Base-by-base conservation (phyloP, 2,113 vertebrate species). In the Eulemur macaco region DNA sequence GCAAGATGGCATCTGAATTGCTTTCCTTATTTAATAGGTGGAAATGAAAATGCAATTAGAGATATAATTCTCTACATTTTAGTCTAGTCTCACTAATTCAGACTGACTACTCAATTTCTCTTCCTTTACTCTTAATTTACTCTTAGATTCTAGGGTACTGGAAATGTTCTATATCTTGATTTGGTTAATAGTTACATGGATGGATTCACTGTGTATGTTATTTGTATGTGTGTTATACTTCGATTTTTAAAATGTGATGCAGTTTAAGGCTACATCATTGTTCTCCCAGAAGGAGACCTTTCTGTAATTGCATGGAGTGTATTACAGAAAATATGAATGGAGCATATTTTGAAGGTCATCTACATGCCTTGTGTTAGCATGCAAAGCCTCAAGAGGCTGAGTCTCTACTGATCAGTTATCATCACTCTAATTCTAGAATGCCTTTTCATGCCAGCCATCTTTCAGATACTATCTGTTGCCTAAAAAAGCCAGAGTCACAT, bases 1-100 rank as follows among this genome's bases (percentile, higher is more conserved):
- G 4, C 7, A 56, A 91, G 50, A 81, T 42, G 47, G 10, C 66
- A 91, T 84, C 91, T 81, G 80, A 96, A 83, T 73, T 80, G 39
- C 39, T 94, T 89, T 85, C n/a, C 42, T 85, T 85, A 74, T 31
- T 56, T 23, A 77, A 76, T 6, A 34, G 25, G 11, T 71, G 9
- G 37, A 87, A 95, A 58, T 56, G 42, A 89, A 97, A 97, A 77
- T 81, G 52, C 8, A 64, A 68, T 25, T 60, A 73, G 45, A 76
- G n/a, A 12, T 87, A 27, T 31, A 82, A 87, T 73, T 58, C 23
- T 66, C 37, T 90, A 47, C 23, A 23, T 74, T 94, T 90, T 82
- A 52, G 8, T 96, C n/a, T 95, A 39, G 64, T 60, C 76, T 88
- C 42, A 56, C 45, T 50, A 54, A 34, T 58, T 66, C 78, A 77